Evolutionary conservation across 2,888 invertebrate genomes (phyloP).

Genomic region (Cephus rjabovi): DNA sequence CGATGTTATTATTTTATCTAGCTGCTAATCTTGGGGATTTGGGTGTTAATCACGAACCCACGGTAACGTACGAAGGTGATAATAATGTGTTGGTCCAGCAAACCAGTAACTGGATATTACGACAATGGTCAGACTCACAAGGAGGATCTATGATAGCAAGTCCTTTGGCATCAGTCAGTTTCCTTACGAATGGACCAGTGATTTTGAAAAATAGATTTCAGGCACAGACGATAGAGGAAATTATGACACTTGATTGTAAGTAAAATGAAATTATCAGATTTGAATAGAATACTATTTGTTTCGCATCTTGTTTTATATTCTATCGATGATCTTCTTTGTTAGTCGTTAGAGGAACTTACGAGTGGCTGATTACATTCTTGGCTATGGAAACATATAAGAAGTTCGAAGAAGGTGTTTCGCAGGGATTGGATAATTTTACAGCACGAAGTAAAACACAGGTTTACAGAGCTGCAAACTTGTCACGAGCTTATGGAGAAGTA

Average conservation of each 20-base stretch:
- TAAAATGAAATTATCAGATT: conserved; percentile 14
- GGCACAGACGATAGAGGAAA: conserved; percentile 49
- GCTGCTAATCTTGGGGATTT: conserved; percentile 88
- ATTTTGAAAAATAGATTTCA: conserved; percentile 67
- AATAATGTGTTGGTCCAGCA: conserved; percentile 93
- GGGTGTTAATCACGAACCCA: conserved; percentile 88
- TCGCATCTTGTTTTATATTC: neutral
- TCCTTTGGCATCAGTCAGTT: conserved; percentile 79
- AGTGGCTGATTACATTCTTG: conserved; percentile 87
- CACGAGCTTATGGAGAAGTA: conserved; percentile 82
- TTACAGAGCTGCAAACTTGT: conserved; percentile 80
- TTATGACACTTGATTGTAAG: conserved; percentile 64
- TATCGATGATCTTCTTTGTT: conserved; percentile 50
- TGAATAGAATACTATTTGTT: conserved; percentile 4
- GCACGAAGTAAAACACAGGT: conserved; percentile 87
- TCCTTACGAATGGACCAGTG: conserved; percentile 71
- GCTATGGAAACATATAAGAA: conserved; percentile 76
- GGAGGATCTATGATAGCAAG: conserved; percentile 69
- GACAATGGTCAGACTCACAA: conserved; percentile 72
- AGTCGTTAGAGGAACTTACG: conserved; percentile 80
- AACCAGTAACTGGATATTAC: conserved; percentile 86
- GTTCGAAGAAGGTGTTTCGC: conserved; percentile 70
- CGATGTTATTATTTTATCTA: conserved; percentile 44
- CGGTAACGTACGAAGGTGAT: conserved; percentile 94
- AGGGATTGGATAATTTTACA: conserved; percentile 77